Conservation (phyloP, 2,113 vertebrate genomes). For the Garra rufa region DNA sequence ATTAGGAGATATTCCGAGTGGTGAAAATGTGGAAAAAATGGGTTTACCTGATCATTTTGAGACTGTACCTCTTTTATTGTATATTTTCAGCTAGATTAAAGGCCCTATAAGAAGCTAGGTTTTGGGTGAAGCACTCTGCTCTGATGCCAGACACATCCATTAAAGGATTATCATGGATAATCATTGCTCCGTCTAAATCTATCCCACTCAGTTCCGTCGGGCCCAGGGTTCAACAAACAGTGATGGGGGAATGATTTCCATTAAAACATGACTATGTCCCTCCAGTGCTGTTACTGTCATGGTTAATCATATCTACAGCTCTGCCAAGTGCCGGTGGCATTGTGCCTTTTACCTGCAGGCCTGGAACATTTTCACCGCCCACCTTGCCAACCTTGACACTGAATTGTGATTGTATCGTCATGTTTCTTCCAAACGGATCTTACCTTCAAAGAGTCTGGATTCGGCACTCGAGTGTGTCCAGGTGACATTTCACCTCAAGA, state of each 20-base stretch:
- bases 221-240: conserved; percentile 11
- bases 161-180: conserved; percentile 8
- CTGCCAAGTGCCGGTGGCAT: conserved; percentile 23
- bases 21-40: neutral
- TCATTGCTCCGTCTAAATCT: neutral
- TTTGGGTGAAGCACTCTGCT: neutral
- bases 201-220: neutral
- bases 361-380: conserved; percentile 24
- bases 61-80: neutral
- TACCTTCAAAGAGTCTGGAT: neutral
- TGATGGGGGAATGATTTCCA: conserved; percentile 24
- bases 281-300: conserved; percentile 28
- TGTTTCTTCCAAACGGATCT: neutral
- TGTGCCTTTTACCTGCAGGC: conserved; percentile 39
- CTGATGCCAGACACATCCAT: conserved; percentile 10
- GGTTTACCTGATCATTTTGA: neutral
- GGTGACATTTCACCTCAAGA: neutral
- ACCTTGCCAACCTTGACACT: conserved; percentile 17
- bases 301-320: conserved; percentile 18
- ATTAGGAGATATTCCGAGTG: neutral
- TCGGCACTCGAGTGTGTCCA: neutral
- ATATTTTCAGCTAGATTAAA: neutral
- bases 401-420: conserved; percentile 18
- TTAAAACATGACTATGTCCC: conserved; percentile 33
- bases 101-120: neutral